Base-by-base conservation (phyloP, 2,888 invertebrate species). In the Troides helena region DNA sequence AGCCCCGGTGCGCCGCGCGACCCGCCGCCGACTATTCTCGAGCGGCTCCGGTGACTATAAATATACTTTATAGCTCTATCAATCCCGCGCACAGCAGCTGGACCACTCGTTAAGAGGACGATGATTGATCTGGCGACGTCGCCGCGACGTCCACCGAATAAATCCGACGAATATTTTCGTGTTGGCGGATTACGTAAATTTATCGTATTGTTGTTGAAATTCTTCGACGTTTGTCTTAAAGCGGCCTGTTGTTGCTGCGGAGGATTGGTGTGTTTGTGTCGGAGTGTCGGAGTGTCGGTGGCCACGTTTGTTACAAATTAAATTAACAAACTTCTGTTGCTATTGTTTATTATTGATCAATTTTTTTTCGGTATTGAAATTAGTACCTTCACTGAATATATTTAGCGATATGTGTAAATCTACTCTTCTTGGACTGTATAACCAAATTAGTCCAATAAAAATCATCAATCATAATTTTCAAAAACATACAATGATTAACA, bases 1-100 rank as follows among this genome's bases (percentile, higher is more conserved):
- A 74, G 77, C 75, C 82, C 80, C 76, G 77, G 76, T 77, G 75
- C 75, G 77, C 81, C 80, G 80, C 81, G 78, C 81, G 82, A 82
- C 86, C 84, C 84, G 80, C 84, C 87, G 81, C 78, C 74, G 80
- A 83, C 85, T 87, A 85, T 86, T 86, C 85, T 79, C 81, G 83
- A 84, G 83, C 83, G 81, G 80, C 84, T 82, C 80, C 78, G 74
- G 76, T 80, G 76, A 80, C 88, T 88, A 90, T 90, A 90, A 90
- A 90, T 91, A 90, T 88, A 88, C 84, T 90, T 91, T 88, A 91
- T 89, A 85, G 88, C 82, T 85, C 89, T 83, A 92, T 91, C 90
- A 91, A 90, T 91, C 90, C 79, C 80, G 77, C 74, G 75, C 79
- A 84, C 83, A 90, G 84, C 92, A 92, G 92, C 91, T 90, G 91